These are phyloP conservation scores for Sphecodes monilicornis DNA, from an alignment of 2,888 invertebrate species.

Conservation along the genomic window DNA sequence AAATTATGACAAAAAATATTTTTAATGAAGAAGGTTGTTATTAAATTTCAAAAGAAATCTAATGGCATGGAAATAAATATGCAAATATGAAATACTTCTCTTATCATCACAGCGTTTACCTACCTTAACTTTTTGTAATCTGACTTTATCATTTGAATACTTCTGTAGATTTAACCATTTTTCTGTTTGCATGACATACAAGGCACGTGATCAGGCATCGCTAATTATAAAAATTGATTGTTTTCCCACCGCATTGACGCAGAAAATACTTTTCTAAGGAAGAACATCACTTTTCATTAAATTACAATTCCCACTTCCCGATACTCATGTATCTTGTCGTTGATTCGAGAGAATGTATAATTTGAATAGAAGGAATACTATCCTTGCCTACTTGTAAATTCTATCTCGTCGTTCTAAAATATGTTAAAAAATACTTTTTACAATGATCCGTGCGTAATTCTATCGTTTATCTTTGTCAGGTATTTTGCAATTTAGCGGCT, in stretches of 20 bases:
- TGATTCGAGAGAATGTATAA: neutral
- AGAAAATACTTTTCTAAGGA: neutral
- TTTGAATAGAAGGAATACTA: neutral
- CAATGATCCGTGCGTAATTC: neutral
- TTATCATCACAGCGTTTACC: neutral
- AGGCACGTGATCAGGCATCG: conserved; percentile 37
- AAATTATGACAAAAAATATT: neutral
- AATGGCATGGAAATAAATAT: neutral
- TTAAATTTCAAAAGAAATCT: neutral
- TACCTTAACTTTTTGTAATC: neutral
- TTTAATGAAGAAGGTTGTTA: neutral
- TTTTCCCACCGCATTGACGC: neutral
- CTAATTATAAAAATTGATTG: conserved; percentile 1
- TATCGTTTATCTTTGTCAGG: neutral
- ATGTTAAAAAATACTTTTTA: neutral
- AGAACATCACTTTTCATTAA: neutral
- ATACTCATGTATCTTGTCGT: neutral
- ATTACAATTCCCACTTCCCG: neutral
- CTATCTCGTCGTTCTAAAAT: neutral
- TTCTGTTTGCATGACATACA: conserved; percentile 6
- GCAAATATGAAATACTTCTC: neutral
- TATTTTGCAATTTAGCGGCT: conserved; percentile 5
- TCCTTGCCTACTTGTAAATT: neutral
- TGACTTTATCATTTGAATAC: neutral
- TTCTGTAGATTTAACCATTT: neutral